Conservation (phyloP, 2,797 vertebrate genomes). For the Dallia pectoralis region DNA sequence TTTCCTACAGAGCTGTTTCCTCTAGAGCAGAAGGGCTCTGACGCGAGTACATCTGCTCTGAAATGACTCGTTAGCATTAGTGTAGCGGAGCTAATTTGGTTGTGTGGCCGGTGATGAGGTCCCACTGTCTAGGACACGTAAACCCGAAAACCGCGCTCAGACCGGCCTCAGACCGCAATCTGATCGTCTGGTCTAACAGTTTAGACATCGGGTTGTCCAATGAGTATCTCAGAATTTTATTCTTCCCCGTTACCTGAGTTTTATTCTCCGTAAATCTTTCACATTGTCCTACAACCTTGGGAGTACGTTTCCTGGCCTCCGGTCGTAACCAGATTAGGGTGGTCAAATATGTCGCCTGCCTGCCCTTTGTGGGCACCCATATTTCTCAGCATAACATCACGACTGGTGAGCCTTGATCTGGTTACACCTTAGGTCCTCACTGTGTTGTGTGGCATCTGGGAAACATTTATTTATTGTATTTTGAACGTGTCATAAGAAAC, state of each 20-base stretch:
- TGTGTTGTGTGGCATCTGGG: background rate
- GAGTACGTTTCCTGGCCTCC: background rate
- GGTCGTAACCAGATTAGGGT: background rate
- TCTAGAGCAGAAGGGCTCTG: background rate
- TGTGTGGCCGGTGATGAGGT: too few species aligned
- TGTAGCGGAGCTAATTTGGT: too few species aligned
- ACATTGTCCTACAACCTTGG: background rate
- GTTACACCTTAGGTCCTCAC: slow-evolving; percentile 13
- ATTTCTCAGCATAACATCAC: slow-evolving; percentile 9
- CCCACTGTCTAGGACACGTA: too few species aligned
- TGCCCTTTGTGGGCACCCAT: background rate
- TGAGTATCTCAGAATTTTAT: too few species aligned
- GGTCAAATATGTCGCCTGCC: background rate
- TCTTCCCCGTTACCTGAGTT: background rate
- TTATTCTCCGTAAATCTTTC: background rate
- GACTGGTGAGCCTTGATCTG: background rate
- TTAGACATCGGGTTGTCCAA: too few species aligned
- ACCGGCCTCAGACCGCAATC: too few species aligned
- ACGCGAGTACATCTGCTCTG: background rate
- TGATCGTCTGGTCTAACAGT: too few species aligned
- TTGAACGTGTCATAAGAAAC: background rate
- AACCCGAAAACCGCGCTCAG: too few species aligned
- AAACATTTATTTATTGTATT: background rate
- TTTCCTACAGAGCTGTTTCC: slow-evolving; percentile 34
- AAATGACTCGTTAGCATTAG: too few species aligned